phyloP scores from a whole-genome alignment of 2,888 invertebrate genomes.

The Cylloceria caligata region DNA sequence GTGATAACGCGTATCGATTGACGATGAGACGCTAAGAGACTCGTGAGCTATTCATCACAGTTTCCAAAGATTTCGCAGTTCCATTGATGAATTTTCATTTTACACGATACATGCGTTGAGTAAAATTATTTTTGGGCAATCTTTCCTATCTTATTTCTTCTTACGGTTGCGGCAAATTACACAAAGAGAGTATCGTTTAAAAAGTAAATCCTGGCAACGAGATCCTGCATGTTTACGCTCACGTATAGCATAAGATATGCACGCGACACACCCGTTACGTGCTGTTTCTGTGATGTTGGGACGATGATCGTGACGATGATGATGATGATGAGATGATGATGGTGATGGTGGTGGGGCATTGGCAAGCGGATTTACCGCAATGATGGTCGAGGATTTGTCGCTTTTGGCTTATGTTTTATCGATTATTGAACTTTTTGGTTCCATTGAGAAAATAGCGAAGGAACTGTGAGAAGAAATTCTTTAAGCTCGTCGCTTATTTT shows the following conservation, averaged over 20 bases:
- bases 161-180: slow-evolving; percentile 26
- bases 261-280: slow-evolving; percentile 62
- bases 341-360: slow-evolving; percentile 67
- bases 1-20: not conserved
- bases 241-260: slow-evolving; percentile 64
- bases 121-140: not conserved
- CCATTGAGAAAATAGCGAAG: slow-evolving; percentile 37
- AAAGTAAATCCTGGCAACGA: slow-evolving; percentile 26
- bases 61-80: not conserved
- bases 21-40: not conserved
- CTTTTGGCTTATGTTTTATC: slow-evolving; percentile 64
- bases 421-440: slow-evolving; percentile 41
- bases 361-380: slow-evolving; percentile 60
- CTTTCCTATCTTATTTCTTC: slow-evolving; percentile 7
- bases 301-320: slow-evolving; percentile 53
- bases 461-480: slow-evolving; percentile 13
- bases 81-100: not conserved
- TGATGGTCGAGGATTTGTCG: slow-evolving; percentile 66
- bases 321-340: slow-evolving; percentile 59
- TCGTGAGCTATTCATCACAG: slow-evolving; percentile 4
- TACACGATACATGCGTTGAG: slow-evolving; percentile 2
- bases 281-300: slow-evolving; percentile 59
- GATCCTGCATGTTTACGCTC: slow-evolving; percentile 65
- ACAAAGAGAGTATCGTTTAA: slow-evolving; percentile 1
- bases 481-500: not conserved